A percentile compares a stretch with the other conserved stretches of the same genome.
Evolutionary conservation across 2,888 invertebrate species (phyloP).

Genomic region (Coelopa pilipes): DNA sequence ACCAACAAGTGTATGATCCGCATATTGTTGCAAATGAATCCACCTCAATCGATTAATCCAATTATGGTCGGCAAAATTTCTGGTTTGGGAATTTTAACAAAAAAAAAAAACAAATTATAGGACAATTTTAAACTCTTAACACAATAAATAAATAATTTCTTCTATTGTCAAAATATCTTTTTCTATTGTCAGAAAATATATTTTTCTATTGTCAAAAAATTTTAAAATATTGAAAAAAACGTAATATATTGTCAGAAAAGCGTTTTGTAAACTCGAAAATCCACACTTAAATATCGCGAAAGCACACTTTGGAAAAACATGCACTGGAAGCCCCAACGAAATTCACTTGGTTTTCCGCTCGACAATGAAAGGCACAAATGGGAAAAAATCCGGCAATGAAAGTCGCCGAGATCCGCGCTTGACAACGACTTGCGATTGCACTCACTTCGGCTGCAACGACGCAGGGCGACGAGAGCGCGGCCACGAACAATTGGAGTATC

Average conservation of each 20-base stretch:
- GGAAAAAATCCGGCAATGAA: not conserved
- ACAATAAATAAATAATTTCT: not conserved
- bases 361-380: not conserved
- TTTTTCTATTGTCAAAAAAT: no score
- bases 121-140: not conserved
- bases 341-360: not conserved
- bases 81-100: not conserved
- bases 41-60: conserved; percentile 4
- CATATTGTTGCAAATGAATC: conserved; percentile 20
- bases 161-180: no score
- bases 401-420: not conserved
- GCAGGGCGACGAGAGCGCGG: not conserved
- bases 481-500: not conserved
- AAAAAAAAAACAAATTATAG: not conserved
- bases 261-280: no score
- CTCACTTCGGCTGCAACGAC: conserved; percentile 5
- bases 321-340: not conserved
- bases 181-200: no score
- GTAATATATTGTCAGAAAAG: no score
- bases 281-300: no score
- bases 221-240: no score
- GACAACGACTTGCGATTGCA: not conserved
- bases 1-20: conserved; percentile 28
- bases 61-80: conserved; percentile 6
- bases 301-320: not conserved